These are phyloP conservation scores for Rhamnusium bicolor DNA, from an alignment of 2,888 invertebrate genomes.

Conservation along the genomic window DNA sequence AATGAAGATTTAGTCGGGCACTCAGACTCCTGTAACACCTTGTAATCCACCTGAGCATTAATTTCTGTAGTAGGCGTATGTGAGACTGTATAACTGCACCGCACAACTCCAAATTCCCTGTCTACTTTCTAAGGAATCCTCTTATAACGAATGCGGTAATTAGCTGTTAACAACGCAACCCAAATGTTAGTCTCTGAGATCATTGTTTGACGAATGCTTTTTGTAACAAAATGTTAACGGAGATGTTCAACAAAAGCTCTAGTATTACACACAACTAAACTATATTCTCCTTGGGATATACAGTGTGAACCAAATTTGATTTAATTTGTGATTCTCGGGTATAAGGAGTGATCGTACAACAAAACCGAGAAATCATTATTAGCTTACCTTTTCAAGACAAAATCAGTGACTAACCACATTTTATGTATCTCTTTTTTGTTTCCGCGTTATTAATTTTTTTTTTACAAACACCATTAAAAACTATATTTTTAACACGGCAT, in stretches of 20 bases:
- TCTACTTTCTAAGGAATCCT: not conserved
- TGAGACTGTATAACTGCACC: constrained; percentile 30
- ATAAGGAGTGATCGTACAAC: too few relatives aligned
- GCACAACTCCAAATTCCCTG: constrained; percentile 25
- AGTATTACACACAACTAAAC: not conserved
- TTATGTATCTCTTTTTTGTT: too few relatives aligned
- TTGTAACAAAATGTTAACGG: not conserved
- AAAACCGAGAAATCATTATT: too few relatives aligned
- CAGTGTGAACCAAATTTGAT: not conserved
- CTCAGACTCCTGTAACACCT: constrained; percentile 51
- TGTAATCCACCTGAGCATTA: constrained; percentile 58
- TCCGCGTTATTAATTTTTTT: too few relatives aligned
- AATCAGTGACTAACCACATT: too few relatives aligned
- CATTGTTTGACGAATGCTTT: constrained; percentile 12
- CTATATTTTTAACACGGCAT: too few relatives aligned
- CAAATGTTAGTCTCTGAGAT: constrained; percentile 22
- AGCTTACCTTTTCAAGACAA: too few relatives aligned
- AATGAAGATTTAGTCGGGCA: constrained; percentile 57
- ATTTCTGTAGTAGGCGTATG: constrained; percentile 47
- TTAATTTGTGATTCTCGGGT: too few relatives aligned
- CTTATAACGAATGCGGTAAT: constrained; percentile 12
- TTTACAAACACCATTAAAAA: too few relatives aligned
- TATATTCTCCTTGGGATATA: not conserved
- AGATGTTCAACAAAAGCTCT: not conserved
- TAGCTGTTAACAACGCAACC: constrained; percentile 17